Evolutionary conservation across 2,888 invertebrate genomes (phyloP).

Genomic region (Tetranychus truncatus): DNA sequence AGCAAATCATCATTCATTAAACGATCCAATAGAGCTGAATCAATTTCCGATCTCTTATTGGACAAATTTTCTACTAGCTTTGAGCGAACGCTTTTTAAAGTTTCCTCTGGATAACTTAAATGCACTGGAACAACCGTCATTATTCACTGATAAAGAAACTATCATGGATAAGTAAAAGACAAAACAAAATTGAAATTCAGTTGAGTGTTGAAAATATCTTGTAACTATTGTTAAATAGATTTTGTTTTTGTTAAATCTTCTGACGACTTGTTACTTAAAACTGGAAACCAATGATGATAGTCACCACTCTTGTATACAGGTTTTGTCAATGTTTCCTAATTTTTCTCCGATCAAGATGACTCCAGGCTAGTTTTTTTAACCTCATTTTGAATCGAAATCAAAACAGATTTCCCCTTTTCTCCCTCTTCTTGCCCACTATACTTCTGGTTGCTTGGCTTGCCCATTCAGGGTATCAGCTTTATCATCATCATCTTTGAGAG

Average conservation of each 20-base stretch:
- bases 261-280: too few relatives aligned
- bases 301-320: background rate
- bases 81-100: background rate
- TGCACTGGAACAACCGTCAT: background rate
- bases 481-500: background rate
- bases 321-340: background rate
- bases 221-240: too few relatives aligned
- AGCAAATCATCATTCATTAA: constrained; percentile 5
- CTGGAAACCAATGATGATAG: too few relatives aligned
- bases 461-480: too few relatives aligned
- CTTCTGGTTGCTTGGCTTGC: too few relatives aligned
- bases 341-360: background rate
- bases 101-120: constrained; percentile 3
- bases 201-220: background rate
- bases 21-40: background rate
- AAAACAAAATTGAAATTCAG: background rate
- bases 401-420: background rate
- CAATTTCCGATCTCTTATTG: background rate
- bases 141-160: background rate
- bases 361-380: background rate
- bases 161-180: background rate
- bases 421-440: background rate
- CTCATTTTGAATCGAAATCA: background rate
- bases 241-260: too few relatives aligned
- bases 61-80: background rate